These are phyloP conservation scores for Nyctalus aviator DNA, from an alignment of 2,797 vertebrate genomes.

Conservation along the genomic window DNA sequence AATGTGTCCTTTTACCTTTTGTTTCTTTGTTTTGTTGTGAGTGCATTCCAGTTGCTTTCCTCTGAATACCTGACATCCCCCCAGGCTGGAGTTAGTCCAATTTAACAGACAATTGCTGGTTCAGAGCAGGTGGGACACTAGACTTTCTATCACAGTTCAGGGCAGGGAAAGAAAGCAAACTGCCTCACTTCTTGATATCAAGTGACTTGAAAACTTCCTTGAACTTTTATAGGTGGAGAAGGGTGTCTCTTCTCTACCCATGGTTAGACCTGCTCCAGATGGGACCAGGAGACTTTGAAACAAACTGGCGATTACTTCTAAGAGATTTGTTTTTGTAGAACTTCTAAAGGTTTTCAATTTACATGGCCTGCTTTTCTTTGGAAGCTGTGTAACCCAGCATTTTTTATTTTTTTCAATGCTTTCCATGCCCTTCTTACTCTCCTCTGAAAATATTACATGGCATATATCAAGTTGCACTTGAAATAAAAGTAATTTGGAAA, in stretches of 20 bases:
- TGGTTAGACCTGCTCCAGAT: background rate
- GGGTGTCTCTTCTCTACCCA: background rate
- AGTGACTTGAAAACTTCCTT: background rate
- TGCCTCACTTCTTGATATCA: background rate
- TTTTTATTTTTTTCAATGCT: background rate
- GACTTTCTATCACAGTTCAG: background rate
- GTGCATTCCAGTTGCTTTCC: background rate
- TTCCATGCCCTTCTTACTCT: background rate
- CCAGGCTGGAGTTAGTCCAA: background rate
- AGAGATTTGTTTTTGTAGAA: background rate
- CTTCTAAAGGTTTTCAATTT: background rate
- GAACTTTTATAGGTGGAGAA: background rate
- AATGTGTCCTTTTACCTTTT: background rate
- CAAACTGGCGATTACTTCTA: background rate
- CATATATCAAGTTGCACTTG: background rate
- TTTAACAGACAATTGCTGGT: background rate
- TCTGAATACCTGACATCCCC: background rate
- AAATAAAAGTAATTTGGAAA: conserved; percentile 5
- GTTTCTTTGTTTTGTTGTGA: conserved; percentile 31
- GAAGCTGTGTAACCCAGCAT: background rate
- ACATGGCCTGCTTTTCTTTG: background rate
- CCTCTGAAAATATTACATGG: background rate
- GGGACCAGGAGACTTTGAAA: background rate
- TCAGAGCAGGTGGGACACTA: background rate
- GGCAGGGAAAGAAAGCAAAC: background rate